phyloP scores from a whole-genome alignment of 2,113 vertebrate genomes.

The Nipponia nippon region DNA sequence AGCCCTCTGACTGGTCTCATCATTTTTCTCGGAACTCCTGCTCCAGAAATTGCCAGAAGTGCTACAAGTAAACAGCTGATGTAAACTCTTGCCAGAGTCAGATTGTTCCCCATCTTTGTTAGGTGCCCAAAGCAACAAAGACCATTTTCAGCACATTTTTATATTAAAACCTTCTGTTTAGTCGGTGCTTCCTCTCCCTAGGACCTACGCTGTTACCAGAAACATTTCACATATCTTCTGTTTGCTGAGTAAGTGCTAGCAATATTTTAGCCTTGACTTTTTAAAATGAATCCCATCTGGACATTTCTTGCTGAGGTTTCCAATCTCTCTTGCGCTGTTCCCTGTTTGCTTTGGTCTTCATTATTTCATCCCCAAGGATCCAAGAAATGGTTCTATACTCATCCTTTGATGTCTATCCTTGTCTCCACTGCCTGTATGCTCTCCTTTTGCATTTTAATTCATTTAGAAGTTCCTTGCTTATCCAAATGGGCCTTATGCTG shows the following conservation, averaged over 20 bases:
- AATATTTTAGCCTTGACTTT: constrained; percentile 47
- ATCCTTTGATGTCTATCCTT: constrained; percentile 48
- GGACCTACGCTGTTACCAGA: constrained; percentile 4
- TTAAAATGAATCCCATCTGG: constrained; percentile 59
- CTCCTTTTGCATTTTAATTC: constrained; percentile 31
- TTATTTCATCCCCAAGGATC: constrained; percentile 58
- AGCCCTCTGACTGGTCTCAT: constrained; percentile 13
- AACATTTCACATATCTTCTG: constrained; percentile 5
- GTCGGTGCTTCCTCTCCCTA: neutral
- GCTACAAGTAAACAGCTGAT: neutral
- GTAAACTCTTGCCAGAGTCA: neutral
- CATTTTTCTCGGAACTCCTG: constrained; percentile 16
- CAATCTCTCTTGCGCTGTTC: neutral
- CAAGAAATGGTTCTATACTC: neutral
- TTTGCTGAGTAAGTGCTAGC: constrained; percentile 43
- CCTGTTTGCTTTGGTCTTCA: constrained; percentile 54
- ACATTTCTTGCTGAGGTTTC: constrained; percentile 56
- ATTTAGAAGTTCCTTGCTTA: neutral
- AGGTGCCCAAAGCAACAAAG: neutral
- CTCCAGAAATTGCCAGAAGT: constrained; percentile 35
- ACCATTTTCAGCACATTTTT: neutral
- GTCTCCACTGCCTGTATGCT: neutral
- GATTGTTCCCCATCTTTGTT: neutral
- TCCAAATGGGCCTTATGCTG: neutral
- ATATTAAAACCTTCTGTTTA: constrained; percentile 29